phyloP scores from a whole-genome alignment of 2,113 vertebrate species.

The Seriola quinqueradiata region DNA sequence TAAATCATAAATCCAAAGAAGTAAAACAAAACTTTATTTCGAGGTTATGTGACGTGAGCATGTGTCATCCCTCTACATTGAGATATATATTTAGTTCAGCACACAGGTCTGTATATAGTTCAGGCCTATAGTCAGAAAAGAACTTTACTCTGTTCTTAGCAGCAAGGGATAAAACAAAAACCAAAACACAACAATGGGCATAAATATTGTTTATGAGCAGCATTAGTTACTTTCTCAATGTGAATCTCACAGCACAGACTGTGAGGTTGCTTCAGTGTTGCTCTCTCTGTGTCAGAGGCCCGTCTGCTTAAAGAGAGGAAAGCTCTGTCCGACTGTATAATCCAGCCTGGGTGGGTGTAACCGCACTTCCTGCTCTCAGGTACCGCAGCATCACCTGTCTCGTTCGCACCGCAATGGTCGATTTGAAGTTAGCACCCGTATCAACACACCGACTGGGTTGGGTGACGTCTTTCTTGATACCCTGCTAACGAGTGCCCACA shows the following conservation, averaged over 20 bases:
- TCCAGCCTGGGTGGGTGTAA: not conserved
- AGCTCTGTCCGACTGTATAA: constrained; percentile 27
- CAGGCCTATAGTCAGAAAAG: not conserved
- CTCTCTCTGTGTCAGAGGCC: constrained; percentile 37
- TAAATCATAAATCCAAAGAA: not conserved
- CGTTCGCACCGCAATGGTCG: not conserved
- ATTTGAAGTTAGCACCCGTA: not conserved
- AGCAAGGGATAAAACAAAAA: not conserved
- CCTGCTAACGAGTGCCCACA: not conserved
- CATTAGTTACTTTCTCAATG: not conserved
- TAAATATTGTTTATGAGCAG: constrained; percentile 11
- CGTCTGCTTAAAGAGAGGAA: constrained; percentile 45
- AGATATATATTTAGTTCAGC: not conserved
- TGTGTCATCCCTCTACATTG: not conserved
- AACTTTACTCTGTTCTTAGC: not conserved
- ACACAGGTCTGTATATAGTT: no score
- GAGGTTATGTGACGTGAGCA: not conserved
- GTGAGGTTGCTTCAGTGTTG: not conserved
- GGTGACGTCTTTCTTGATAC: not conserved
- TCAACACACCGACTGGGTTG: not conserved
- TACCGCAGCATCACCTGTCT: not conserved
- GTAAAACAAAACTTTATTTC: not conserved
- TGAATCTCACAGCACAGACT: constrained; percentile 2
- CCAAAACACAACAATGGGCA: not conserved
- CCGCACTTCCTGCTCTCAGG: not conserved